phyloP scores from a whole-genome alignment of 2,888 invertebrate species.

The Syritta pipiens region DNA sequence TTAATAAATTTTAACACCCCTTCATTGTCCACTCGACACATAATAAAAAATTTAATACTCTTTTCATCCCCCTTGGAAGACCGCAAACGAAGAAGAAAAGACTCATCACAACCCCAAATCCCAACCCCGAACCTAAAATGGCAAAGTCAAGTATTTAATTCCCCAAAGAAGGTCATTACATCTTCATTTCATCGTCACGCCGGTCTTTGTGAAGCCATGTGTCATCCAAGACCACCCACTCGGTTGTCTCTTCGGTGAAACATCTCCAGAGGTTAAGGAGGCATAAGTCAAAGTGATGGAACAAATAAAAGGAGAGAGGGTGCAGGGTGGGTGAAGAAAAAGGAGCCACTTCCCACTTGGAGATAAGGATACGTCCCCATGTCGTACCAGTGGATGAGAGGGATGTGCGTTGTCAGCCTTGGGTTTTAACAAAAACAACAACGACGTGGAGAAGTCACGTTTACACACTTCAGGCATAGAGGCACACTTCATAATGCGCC shows the following conservation, averaged over 20 bases:
- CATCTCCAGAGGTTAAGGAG: constrained; percentile 62
- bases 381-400: constrained; percentile 1
- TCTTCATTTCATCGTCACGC: constrained; percentile 42
- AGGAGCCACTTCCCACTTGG: constrained; percentile 41
- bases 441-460: constrained; percentile 60
- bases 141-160: constrained; percentile 65
- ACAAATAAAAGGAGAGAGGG: constrained; percentile 7
- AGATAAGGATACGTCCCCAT: constrained; percentile 56
- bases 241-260: constrained; percentile 11
- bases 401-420: constrained; percentile 41
- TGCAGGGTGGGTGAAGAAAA: background rate
- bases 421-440: constrained; percentile 54
- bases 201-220: background rate
- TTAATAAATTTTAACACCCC: constrained; percentile 50
- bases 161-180: constrained; percentile 64
- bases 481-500: constrained; percentile 35
- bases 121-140: constrained; percentile 16
- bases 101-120: background rate
- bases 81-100: background rate
- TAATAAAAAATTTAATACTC: constrained; percentile 50
- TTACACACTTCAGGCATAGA: constrained; percentile 44
- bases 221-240: constrained; percentile 15
- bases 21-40: constrained; percentile 51
- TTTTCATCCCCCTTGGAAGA: background rate
- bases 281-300: constrained; percentile 57